Base-by-base conservation (phyloP, 1,140 invertebrate species). In the Cyclargus thomasi region DNA sequence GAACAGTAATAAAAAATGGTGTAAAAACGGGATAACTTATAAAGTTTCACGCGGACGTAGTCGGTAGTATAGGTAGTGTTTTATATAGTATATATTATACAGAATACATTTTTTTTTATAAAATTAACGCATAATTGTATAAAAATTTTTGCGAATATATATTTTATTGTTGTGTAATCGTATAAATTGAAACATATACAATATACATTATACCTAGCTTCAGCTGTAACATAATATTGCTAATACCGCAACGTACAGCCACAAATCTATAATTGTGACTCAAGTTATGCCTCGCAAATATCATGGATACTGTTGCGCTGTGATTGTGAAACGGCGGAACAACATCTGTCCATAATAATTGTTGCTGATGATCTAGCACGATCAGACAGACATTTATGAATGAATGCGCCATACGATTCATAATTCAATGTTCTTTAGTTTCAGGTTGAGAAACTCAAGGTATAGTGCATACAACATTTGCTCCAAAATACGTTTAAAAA, bases 221-320 rank as follows among this genome's bases (percentile, higher is more conserved):
- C 39, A 16, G 39, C 14, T 47, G 39, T 16, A 47, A 47, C 14
- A 11, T 47, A n/a, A 47, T 47, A 47, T 47, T 8, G 39, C 39
- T 47, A 11, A 47, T 14, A 47, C 11, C 39, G 39, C 2, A 8
- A 1, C 36, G 36, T 3, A 17, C 18, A 10, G 53, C n/a, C 53
- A 20, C 18, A 59, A 59, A 59, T 59, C 55, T 8, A 59, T 59
- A 59, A 59, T 59, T 59, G 20, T 59, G 21, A 59, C 21, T 20
- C 4, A 20, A 59, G 55, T 59, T 59, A 59, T 59, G 53, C 55
- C 55, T 20, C 20, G 17, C 55, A 20, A 59, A 59, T 59, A 59
- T 20, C 55, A 55, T 20, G 55, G 53, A 59, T 59, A 21, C 18
- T 20, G 55, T 21, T 18, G 20, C 17, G 10, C 2, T 59, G 55